These are phyloP conservation scores for Petrocephalus sullivani DNA, from an alignment of 2,797 vertebrate genomes.

Conservation along the genomic window DNA sequence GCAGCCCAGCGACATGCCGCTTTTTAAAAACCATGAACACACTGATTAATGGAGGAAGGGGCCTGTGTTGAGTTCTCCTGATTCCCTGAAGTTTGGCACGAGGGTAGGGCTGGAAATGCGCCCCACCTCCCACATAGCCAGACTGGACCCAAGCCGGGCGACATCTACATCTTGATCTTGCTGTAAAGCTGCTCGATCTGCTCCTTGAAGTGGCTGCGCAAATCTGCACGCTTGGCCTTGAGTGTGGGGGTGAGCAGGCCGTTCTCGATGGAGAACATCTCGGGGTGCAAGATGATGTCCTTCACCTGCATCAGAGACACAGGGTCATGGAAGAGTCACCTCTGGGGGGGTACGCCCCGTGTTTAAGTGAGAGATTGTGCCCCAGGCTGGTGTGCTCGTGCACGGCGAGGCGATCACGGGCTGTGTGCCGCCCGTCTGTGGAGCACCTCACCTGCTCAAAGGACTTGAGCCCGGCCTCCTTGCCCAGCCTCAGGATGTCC, in stretches of 20 bases:
- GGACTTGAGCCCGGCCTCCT: conserved; percentile 84
- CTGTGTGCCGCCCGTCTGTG: neutral
- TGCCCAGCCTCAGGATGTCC: conserved; percentile 79
- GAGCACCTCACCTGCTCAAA: conserved; percentile 84
- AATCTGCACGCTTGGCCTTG: conserved; percentile 83
- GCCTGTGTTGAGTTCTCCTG: conserved; percentile 8
- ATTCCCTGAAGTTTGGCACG: conserved; percentile 8
- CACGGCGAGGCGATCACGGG: neutral
- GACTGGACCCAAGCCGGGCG: neutral
- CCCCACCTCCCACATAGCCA: neutral
- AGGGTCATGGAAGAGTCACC: neutral
- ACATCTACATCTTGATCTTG: conserved; percentile 75
- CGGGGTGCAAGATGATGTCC: conserved; percentile 72
- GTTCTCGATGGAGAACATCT: conserved; percentile 87
- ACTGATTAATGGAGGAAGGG: neutral
- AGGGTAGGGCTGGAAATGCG: neutral
- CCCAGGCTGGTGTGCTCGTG: neutral
- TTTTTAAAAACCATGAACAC: neutral
- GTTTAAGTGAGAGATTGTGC: neutral
- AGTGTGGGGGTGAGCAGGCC: conserved; percentile 91
- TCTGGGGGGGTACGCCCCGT: neutral
- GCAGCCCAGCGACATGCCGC: neutral
- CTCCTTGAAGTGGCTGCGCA: conserved; percentile 73
- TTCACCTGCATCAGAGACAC: conserved; percentile 66
- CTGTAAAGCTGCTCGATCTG: conserved; percentile 86